A percentile compares a stretch with the other conserved stretches of the same genome.
Evolutionary conservation across 1,140 invertebrate species (phyloP).

Genomic region (Chlorops oryzae): DNA sequence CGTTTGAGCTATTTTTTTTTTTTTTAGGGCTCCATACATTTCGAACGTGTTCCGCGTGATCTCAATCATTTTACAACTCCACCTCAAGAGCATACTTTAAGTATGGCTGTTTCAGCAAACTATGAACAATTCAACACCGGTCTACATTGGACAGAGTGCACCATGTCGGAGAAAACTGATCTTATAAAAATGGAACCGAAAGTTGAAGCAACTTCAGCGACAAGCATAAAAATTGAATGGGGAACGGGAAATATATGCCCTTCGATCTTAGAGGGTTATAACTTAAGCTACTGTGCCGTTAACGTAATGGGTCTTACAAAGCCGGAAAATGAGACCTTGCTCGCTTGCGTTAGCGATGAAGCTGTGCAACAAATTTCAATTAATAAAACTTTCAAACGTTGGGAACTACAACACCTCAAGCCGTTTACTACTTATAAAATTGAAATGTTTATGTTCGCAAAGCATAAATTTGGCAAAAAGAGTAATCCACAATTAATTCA

Average conservation of each 20-base stretch:
- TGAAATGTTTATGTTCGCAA: conserved; percentile 11
- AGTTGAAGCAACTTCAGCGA: conserved; percentile 21
- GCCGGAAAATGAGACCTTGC: too few species aligned
- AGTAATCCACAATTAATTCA: conserved; percentile 6
- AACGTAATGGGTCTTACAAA: too few species aligned
- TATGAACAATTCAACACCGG: conserved; percentile 29
- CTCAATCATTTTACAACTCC: conserved; percentile 22
- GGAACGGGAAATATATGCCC: conserved; percentile 29
- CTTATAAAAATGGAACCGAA: conserved; percentile 36
- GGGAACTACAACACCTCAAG: too few species aligned
- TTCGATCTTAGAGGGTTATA: conserved; percentile 34
- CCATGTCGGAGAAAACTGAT: conserved; percentile 31
- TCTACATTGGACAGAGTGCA: conserved; percentile 36
- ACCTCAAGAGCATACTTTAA: conserved; percentile 20
- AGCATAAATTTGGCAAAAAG: conserved; percentile 1
- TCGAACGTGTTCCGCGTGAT: conserved; percentile 20
- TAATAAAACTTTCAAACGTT: too few species aligned
- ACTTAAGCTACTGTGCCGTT: conserved; percentile 31
- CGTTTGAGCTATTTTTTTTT: neutral
- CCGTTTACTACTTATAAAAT: conserved; percentile 11
- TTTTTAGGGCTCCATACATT: conserved; percentile 26
- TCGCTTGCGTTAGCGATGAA: too few species aligned
- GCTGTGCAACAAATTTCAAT: too few species aligned
- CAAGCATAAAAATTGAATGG: conserved; percentile 30
- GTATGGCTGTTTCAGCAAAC: conserved; percentile 40